These are phyloP conservation scores for Pongo pygmaeus DNA, from an alignment of 2,113 vertebrate species.

Conservation along the genomic window DNA sequence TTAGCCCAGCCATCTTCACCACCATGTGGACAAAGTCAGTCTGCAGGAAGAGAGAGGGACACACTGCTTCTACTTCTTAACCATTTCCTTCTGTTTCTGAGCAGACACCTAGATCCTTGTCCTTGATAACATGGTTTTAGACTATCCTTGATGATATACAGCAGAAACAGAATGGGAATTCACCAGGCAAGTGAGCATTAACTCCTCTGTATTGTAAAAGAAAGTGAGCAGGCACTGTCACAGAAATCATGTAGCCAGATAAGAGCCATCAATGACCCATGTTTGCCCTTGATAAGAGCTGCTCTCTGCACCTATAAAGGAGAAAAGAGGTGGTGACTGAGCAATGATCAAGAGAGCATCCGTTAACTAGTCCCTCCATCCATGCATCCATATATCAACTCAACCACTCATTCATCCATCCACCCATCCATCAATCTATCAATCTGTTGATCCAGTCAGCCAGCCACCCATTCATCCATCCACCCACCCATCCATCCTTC, in stretches of 20 bases:
- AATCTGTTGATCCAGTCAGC: not conserved
- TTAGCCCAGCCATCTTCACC: not conserved
- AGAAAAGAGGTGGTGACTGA: not conserved
- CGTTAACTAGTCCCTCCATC: not conserved
- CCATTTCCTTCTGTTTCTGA: not conserved
- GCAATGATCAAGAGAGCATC: not conserved
- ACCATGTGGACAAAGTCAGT: not conserved
- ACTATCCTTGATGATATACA: not conserved
- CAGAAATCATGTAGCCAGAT: not conserved
- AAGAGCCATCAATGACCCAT: not conserved
- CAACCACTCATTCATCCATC: not conserved
- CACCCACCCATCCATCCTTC: not conserved
- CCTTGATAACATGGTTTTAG: not conserved
- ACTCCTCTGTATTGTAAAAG: not conserved
- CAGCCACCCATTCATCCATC: not conserved
- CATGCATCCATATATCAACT: not conserved
- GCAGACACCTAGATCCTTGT: not conserved
- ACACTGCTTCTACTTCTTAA: not conserved
- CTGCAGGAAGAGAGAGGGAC: not conserved
- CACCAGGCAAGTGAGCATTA: not conserved
- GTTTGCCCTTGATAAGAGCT: not conserved
- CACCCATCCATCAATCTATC: not conserved
- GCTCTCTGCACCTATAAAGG: not conserved
- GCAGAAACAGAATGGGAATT: slow-evolving; percentile 3
- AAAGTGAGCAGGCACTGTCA: not conserved